A percentile compares a stretch with the other conserved stretches of the same genome.
phyloP scores from a whole-genome alignment of 2,797 vertebrate species.

The Furcifer pardalis region DNA sequence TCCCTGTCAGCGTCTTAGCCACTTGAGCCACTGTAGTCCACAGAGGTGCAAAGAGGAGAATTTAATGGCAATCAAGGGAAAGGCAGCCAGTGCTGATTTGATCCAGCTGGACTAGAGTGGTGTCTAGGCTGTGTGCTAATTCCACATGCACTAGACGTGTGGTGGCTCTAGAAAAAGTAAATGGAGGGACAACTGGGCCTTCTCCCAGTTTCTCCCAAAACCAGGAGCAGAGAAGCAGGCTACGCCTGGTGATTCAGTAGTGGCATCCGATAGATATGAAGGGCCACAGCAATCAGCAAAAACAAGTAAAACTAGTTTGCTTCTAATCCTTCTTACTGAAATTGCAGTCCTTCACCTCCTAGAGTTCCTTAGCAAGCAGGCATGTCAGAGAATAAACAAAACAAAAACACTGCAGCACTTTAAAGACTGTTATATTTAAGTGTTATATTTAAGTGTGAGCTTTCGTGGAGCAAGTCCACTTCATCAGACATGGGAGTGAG shows the following conservation, averaged over 20 bases:
- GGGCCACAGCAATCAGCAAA: neutral
- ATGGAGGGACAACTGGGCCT: neutral
- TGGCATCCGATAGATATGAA: neutral
- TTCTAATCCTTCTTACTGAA: neutral
- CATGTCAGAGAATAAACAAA: too few species aligned
- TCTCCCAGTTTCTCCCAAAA: neutral
- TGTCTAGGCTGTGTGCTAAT: neutral
- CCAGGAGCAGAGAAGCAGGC: neutral
- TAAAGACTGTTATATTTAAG: too few species aligned
- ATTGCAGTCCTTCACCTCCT: neutral
- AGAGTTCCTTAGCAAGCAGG: too few species aligned
- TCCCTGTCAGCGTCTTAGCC: too few species aligned
- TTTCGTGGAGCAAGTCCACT: too few species aligned
- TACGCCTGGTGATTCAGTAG: neutral
- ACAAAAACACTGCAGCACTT: too few species aligned
- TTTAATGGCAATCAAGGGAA: too few species aligned
- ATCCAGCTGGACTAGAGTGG: neutral
- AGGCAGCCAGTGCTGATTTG: neutral
- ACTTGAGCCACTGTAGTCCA: too few species aligned
- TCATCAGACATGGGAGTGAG: too few species aligned
- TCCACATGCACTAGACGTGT: neutral
- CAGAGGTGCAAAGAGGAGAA: too few species aligned
- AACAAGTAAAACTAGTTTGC: neutral
- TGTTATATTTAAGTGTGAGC: too few species aligned
- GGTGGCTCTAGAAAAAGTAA: neutral